Base-by-base conservation (phyloP, 2,888 invertebrate species). In the Spicauda simplicius region DNA sequence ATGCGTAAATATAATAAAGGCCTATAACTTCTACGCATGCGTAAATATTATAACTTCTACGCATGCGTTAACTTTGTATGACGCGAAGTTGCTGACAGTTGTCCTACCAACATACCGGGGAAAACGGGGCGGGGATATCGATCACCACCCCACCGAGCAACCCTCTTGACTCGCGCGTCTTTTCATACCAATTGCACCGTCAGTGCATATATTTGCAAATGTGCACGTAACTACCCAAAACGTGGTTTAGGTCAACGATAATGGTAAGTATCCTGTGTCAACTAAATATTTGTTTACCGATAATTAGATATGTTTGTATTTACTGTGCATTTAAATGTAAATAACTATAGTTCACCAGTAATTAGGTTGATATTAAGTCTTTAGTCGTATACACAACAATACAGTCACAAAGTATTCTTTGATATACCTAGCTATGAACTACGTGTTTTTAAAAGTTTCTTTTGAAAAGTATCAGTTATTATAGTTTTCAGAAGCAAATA, bases 51-150 rank as follows among this genome's bases (percentile, higher is more conserved):
- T n/a, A n/a, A n/a, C n/a, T n/a, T n/a, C 25, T 50, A 56, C 64
- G 64, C 64, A n/a, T 64, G 52, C 64, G 64, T 57, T 37, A 57
- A 37, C n/a, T 52, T n/a, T n/a, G n/a, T n/a, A 37, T n/a, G 25
- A 20, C 25, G 52, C n/a, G 64, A 64, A 52, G 53, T 64, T 64
- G 58, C 25, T 25, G 20, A 53, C 12, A 57, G 37, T 41, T 16
- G 41, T 37, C 62, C 33, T 54, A 10, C 61, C 64, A 64, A 57
- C 37, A 37, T 57, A 56, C 60, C 71, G 70, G 74, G 70, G 69
- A 68, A 65, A 67, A 65, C 64, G 64, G 69, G 64, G 12, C 25
- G 64, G 69, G 60, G 71, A 72, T 75, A 72, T 71, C 60, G 59
- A 61, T 69, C 63, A 45, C 19, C 63, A 64, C 70, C 70, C 66